Evolutionary conservation across 2,888 invertebrate species (phyloP), one percentile per base, ranked within the genome.

Genomic region (Metacarcinus magister): DNA sequence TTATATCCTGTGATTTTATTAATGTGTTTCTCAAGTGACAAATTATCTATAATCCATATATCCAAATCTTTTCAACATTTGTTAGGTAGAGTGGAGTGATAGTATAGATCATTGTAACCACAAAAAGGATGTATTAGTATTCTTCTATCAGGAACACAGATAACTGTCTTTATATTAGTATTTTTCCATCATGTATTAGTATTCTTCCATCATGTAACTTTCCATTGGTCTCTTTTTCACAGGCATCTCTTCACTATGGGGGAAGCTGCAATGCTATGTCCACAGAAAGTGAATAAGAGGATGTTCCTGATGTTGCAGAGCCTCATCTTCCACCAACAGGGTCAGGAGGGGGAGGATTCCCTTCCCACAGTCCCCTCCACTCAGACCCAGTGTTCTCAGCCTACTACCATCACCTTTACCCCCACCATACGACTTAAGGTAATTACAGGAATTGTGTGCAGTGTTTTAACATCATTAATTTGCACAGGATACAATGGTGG

Each of bases 231-330:
- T 28, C 32, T 90, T 91, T 28, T 13, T 48, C 95, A 67, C 60
- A 97, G 97, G 82, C 96, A 97, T 44, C 54, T 98, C 95, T 97
- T 97, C 96, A 97, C 97, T 0, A 97, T 98, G 87, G 98, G 98
- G 48, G 98, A 97, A 96, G 97, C 97, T 28, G 97, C 97, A 8
- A 97, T 97, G 97, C 97, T 98, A 43, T 97, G 97, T 95, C 98
- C 98, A 0, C 97, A 97, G 3, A 97, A 97, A 67, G 97, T 97
- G 39, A 97, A 97, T 32, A 97, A 97, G 95, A 97, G 97, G 43
- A 97, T 97, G 46, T 97, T 97, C 96, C 97, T 98, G 94, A 97
- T 98, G 48, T 97, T 98, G 23, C 97, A 98, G 97, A 97, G 97
- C 97, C 96, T 97, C 54, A 96, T 97, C 39, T 97, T 97, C 94